A percentile compares a stretch with the other conserved stretches of the same genome.
Evolutionary conservation across 1,140 invertebrate genomes (phyloP).

Genomic region (Drosophila sproati): DNA sequence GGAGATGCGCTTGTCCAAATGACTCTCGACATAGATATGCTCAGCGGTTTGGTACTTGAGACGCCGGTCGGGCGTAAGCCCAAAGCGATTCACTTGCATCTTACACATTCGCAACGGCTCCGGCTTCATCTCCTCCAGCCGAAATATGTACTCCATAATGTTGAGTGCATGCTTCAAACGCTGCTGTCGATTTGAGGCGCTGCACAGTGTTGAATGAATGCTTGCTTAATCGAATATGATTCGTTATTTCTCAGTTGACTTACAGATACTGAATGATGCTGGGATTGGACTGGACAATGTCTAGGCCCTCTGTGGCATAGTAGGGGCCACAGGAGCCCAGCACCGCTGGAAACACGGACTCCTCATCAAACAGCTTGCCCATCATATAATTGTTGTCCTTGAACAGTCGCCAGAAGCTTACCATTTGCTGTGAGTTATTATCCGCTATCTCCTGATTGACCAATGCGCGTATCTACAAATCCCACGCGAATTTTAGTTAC

Average conservation of each 20-base stretch:
- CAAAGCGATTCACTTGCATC: constrained; percentile 76
- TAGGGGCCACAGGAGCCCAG: constrained; percentile 77
- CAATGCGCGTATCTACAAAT: constrained; percentile 64
- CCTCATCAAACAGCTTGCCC: constrained; percentile 81
- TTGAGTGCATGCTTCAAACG: constrained; percentile 74
- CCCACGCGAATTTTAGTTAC: neutral
- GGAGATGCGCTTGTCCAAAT: constrained; percentile 72
- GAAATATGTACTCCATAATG: constrained; percentile 78
- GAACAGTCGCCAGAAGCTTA: constrained; percentile 77
- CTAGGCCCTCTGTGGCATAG: constrained; percentile 73
- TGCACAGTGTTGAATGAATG: neutral
- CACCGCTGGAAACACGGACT: constrained; percentile 74
- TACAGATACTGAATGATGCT: constrained; percentile 76
- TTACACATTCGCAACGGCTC: constrained; percentile 81
- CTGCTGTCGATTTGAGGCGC: constrained; percentile 72
- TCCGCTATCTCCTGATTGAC: constrained; percentile 80
- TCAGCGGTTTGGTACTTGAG: constrained; percentile 79
- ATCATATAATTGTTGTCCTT: constrained; percentile 84
- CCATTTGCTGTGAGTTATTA: constrained; percentile 76
- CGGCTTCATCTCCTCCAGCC: constrained; percentile 79
- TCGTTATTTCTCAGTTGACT: constrained; percentile 6
- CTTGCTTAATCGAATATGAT: neutral
- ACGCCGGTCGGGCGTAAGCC: constrained; percentile 63
- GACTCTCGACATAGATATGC: constrained; percentile 71
- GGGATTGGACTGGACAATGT: constrained; percentile 69